Evolutionary conservation across 2,113 vertebrate genomes (phyloP).

Genomic region (Neotoma lepida): DNA sequence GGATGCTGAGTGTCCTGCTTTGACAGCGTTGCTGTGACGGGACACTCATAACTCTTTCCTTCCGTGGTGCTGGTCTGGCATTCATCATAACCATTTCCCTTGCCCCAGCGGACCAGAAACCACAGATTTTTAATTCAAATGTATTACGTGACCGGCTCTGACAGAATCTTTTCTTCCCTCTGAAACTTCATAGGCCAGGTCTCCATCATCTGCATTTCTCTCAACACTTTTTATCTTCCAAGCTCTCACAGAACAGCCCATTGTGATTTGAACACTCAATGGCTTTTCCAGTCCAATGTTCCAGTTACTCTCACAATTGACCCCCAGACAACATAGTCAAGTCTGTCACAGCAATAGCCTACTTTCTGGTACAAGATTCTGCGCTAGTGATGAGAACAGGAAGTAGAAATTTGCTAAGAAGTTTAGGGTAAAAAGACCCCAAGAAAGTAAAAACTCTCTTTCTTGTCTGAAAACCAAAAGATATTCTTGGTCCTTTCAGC

Average conservation of each 20-base stretch:
- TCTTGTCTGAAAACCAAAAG: neutral
- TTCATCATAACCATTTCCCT: neutral
- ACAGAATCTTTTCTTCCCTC: neutral
- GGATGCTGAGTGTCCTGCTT: neutral
- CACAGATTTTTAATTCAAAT: neutral
- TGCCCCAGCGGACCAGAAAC: neutral
- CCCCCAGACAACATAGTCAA: neutral
- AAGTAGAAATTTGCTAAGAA: neutral
- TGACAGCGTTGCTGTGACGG: neutral
- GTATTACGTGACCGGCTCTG: neutral
- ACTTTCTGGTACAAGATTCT: neutral
- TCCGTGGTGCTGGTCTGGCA: no score
- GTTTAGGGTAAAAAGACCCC: neutral
- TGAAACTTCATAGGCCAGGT: neutral
- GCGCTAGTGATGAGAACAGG: neutral
- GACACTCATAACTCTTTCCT: neutral
- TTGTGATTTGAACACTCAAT: neutral
- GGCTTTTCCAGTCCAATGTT: neutral
- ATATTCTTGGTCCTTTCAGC: neutral
- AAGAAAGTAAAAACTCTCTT: neutral
- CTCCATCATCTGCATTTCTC: neutral
- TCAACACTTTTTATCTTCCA: neutral
- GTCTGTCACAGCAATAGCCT: neutral
- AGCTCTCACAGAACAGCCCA: neutral
- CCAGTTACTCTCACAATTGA: neutral